These are phyloP conservation scores for Chanos chanos DNA, from an alignment of 2,797 vertebrate genomes.

Conservation along the genomic window DNA sequence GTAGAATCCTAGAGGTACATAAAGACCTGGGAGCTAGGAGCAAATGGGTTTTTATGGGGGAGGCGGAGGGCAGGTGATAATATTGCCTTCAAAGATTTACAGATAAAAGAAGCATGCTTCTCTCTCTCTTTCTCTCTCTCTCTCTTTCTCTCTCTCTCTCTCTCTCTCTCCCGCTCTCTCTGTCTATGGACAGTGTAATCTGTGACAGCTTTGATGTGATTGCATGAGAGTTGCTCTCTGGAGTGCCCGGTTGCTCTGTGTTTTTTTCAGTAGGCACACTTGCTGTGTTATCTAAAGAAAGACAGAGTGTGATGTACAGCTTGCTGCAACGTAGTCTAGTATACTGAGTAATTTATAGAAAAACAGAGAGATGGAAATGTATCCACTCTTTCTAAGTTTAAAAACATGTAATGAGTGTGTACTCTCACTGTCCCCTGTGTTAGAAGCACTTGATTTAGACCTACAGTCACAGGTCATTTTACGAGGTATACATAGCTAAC, in stretches of 20 bases:
- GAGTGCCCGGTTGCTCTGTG: neutral
- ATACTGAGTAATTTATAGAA: constrained; percentile 23
- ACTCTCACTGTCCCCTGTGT: no score
- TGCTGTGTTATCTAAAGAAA: no score
- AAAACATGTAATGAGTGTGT: constrained; percentile 21
- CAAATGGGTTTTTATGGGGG: constrained; percentile 38
- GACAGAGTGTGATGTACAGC: no score
- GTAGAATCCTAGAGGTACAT: constrained; percentile 31
- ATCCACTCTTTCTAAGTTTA: constrained; percentile 19
- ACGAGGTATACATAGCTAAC: no score
- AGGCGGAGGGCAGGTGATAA: constrained; percentile 32
- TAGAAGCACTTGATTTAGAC: no score
- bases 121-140: neutral
- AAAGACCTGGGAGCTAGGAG: constrained; percentile 38
- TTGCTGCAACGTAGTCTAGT: no score
- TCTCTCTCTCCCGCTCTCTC: no score
- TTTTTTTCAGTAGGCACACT: no score
- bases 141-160: no score
- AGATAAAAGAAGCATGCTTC: constrained; percentile 47
- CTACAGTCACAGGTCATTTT: no score
- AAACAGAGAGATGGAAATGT: neutral
- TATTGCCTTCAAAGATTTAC: constrained; percentile 41
- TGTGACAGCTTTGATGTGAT: constrained; percentile 32
- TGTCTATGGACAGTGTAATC: constrained; percentile 18
- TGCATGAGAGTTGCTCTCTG: constrained; percentile 22